Evolutionary conservation across 2,113 vertebrate genomes (phyloP).

Genomic region (Sinocyclocheilus maitianheensis): DNA sequence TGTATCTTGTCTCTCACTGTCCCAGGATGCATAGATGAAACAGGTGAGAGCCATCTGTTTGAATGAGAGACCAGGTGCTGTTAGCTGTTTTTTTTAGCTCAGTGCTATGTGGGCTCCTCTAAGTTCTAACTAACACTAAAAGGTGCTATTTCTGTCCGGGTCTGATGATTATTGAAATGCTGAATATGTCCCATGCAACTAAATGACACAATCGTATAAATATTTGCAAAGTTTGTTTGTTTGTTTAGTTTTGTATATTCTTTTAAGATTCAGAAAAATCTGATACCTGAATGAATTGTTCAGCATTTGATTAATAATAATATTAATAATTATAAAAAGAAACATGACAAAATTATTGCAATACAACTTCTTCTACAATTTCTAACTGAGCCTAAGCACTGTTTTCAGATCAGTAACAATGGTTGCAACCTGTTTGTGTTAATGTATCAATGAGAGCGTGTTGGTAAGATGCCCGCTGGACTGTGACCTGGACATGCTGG

Average conservation of each 20-base stretch:
- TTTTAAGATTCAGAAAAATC: not conserved
- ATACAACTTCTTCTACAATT: too few relatives aligned
- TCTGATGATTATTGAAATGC: not conserved
- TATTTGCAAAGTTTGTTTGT: too few relatives aligned
- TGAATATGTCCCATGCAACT: not conserved
- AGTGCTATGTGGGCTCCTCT: slow-evolving; percentile 64
- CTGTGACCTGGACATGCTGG: not conserved
- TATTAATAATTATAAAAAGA: too few relatives aligned
- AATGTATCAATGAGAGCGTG: slow-evolving; percentile 4
- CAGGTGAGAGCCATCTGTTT: slow-evolving; percentile 66
- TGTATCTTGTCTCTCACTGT: slow-evolving; percentile 7
- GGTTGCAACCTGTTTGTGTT: not conserved
- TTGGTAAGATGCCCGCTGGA: slow-evolving; percentile 19
- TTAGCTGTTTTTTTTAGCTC: slow-evolving; percentile 28
- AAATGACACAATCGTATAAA: not conserved
- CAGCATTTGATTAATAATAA: not conserved
- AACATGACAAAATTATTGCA: too few relatives aligned
- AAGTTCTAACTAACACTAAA: slow-evolving; percentile 50
- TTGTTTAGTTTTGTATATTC: not conserved
- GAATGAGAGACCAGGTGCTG: slow-evolving; percentile 68
- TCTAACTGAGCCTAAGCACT: not conserved
- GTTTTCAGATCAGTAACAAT: not conserved
- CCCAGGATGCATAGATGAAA: slow-evolving; percentile 52
- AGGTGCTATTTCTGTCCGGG: slow-evolving; percentile 60
- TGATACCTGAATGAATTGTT: not conserved